phyloP scores from a whole-genome alignment of 2,113 vertebrate genomes.

The Silurus asotus region DNA sequence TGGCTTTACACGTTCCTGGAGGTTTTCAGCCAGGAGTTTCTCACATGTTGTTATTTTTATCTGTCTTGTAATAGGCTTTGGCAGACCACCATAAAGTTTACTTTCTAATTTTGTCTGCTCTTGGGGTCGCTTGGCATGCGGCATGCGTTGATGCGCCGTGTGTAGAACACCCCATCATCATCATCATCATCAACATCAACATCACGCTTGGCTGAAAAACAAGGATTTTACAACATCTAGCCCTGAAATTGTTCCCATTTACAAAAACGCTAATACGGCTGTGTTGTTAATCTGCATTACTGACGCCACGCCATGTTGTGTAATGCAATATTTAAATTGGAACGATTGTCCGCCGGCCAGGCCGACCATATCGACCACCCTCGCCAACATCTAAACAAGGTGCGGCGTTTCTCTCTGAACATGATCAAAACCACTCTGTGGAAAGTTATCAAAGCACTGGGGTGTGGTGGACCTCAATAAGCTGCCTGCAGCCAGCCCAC shows the following conservation, averaged over 20 bases:
- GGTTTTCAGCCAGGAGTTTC: background rate
- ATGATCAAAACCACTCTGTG: conserved; percentile 56
- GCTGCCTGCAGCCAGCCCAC: conserved; percentile 54
- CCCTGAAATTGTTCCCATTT: conserved; percentile 29
- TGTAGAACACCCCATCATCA: background rate
- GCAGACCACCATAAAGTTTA: conserved; percentile 14
- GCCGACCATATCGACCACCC: conserved; percentile 34
- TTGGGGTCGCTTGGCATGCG: conserved; percentile 9
- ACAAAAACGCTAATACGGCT: conserved; percentile 10
- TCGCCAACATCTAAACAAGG: conserved; percentile 47
- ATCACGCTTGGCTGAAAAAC: conserved; percentile 7
- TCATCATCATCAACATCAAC: no score
- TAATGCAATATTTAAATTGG: conserved; percentile 31
- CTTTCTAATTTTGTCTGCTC: conserved; percentile 22
- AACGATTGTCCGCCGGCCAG: conserved; percentile 29
- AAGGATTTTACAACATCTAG: conserved; percentile 11
- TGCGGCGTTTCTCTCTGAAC: conserved; percentile 46
- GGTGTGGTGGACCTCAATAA: conserved; percentile 50
- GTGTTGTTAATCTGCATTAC: conserved; percentile 22
- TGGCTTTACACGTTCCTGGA: background rate
- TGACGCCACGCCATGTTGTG: conserved; percentile 1
- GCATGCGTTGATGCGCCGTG: conserved; percentile 22
- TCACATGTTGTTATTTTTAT: conserved; percentile 7
- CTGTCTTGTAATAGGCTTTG: conserved; percentile 10
- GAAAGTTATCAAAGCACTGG: conserved; percentile 53